Evolutionary conservation across 1,140 invertebrate species (phyloP).

Genomic region (Manduca sexta): DNA sequence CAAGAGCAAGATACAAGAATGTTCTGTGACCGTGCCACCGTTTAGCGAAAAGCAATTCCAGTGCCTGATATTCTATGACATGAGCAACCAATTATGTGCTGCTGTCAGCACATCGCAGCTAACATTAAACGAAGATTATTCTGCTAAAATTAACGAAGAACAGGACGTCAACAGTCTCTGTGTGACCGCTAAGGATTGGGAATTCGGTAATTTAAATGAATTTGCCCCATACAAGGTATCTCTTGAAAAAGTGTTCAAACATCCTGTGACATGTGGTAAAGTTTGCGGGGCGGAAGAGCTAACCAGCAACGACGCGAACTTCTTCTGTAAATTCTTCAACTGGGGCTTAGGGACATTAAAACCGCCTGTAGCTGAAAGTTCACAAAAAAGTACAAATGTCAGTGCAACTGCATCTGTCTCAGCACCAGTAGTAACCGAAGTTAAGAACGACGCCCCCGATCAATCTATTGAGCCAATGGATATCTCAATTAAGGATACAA

Average conservation of each 20-base stretch:
- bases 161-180: constrained; percentile 34
- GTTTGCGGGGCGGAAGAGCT: constrained; percentile 36
- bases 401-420: background rate
- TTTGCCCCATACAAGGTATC: constrained; percentile 18
- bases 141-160: constrained; percentile 23
- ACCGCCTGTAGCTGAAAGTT: no score
- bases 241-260: constrained; percentile 28
- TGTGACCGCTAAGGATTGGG: constrained; percentile 33
- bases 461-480: background rate
- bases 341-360: constrained; percentile 42
- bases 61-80: constrained; percentile 59
- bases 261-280: constrained; percentile 25
- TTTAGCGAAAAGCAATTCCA: constrained; percentile 27
- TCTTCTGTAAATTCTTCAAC: constrained; percentile 57
- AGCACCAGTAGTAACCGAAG: no score
- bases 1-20: constrained; percentile 29
- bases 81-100: constrained; percentile 45
- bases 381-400: no score
- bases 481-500: background rate
- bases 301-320: constrained; percentile 38
- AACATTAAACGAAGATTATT: constrained; percentile 27
- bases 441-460: no score
- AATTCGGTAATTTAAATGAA: constrained; percentile 25
- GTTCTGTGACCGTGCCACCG: constrained; percentile 19
- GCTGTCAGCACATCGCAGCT: constrained; percentile 22